These are phyloP conservation scores for Dasypolia templi DNA, from an alignment of 2,888 invertebrate genomes.

Conservation along the genomic window DNA sequence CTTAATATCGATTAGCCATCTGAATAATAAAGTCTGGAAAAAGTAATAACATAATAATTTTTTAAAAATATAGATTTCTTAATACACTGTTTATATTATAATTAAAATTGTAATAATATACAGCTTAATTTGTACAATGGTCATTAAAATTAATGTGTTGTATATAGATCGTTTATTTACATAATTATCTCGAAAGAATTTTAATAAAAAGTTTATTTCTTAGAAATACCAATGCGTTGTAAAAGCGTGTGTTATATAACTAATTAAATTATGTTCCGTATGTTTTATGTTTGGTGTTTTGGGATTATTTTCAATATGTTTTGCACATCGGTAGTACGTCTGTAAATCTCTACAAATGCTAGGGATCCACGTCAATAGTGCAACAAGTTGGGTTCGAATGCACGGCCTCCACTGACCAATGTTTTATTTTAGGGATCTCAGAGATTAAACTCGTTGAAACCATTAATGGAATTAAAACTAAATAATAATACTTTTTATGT, in stretches of 20 bases:
- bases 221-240: constrained; percentile 1
- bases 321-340: not conserved
- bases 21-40: not conserved
- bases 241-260: not conserved
- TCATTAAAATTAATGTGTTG: constrained; percentile 35
- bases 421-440: not conserved
- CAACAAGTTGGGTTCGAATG: not conserved
- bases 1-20: not conserved
- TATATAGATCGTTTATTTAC: constrained; percentile 48
- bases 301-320: not conserved
- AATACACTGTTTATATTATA: constrained; percentile 20
- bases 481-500: not conserved
- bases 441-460: not conserved
- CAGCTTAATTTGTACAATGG: constrained; percentile 9
- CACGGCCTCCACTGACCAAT: not conserved
- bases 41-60: not conserved
- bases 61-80: constrained; percentile 9
- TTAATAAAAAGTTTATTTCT: constrained; percentile 13
- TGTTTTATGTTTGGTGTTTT: not conserved
- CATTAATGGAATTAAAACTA: not conserved
- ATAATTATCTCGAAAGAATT: constrained; percentile 39
- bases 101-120: constrained; percentile 37
- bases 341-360: not conserved
- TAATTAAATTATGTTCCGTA: not conserved
- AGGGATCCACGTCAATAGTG: not conserved